Percentiles rank a stretch among this genome's conserved stretches.
These are phyloP conservation scores for Theonella swinhoei DNA, from an alignment of 37 sponge, comb jelly and placozoan genomes.

Conservation along the genomic window DNA sequence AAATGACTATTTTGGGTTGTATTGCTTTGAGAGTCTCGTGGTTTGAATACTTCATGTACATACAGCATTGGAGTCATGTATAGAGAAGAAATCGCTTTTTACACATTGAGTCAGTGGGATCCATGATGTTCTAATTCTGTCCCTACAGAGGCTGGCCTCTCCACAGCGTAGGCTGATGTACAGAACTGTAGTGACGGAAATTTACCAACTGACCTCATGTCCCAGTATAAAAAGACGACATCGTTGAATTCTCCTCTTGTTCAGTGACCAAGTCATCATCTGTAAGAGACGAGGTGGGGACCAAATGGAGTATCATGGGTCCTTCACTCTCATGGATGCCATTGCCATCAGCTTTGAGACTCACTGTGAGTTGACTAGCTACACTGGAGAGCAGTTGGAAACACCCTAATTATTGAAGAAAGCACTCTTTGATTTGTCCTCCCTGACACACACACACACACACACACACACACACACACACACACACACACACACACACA, in stretches of 20 bases:
- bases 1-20: too few species aligned
- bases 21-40: too few species aligned
- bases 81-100: too few species aligned
- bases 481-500: too few species aligned
- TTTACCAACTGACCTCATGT: conserved; percentile 11
- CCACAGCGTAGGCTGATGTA: conserved; percentile 62
- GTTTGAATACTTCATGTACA: too few species aligned
- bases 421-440: too few species aligned
- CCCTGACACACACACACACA: too few species aligned
- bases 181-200: conserved; percentile 41
- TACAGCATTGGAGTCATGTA: too few species aligned
- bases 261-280: conserved; percentile 80
- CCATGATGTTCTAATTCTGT: too few species aligned
- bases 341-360: conserved; percentile 53
- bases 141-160: conserved; percentile 63
- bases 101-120: too few species aligned
- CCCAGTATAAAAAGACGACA: conserved; percentile 37
- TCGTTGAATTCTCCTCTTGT: conserved; percentile 64
- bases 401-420: background rate
- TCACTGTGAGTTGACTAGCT: conserved; percentile 28
- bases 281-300: conserved; percentile 38
- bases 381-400: too few species aligned
- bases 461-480: background rate
- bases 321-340: conserved; percentile 42
- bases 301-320: conserved; percentile 39